Percentiles rank a stretch among this genome's conserved stretches.
Evolutionary conservation across 2,113 vertebrate species (phyloP).

Genomic region (Larimichthys polyactis): DNA sequence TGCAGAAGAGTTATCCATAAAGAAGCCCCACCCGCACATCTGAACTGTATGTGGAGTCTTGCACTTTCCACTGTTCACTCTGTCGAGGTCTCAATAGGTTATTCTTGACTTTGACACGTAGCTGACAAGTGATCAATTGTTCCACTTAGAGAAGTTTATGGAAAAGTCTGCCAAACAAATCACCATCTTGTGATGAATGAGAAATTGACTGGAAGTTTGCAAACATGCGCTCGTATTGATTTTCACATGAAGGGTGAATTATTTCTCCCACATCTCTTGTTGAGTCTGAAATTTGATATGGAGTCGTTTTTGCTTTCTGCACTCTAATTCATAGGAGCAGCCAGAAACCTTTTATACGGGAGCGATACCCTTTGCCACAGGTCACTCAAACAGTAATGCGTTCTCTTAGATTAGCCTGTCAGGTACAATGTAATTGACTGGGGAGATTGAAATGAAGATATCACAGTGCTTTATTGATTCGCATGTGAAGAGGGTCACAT

Average conservation of each 20-base stretch:
- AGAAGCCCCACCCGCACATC: not conserved
- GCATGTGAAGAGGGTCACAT: slow-evolving; percentile 64
- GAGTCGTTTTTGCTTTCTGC: slow-evolving; percentile 33
- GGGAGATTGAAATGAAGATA: slow-evolving; percentile 76
- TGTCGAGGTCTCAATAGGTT: not conserved
- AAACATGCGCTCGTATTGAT: slow-evolving; percentile 57
- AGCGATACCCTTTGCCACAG: slow-evolving; percentile 45
- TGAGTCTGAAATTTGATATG: slow-evolving; percentile 41
- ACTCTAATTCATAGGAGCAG: slow-evolving; percentile 46
- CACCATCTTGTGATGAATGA: slow-evolving; percentile 18
- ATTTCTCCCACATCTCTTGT: slow-evolving; percentile 32
- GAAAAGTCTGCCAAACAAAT: slow-evolving; percentile 42
- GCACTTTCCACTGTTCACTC: not conserved
- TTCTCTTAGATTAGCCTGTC: slow-evolving; percentile 71
- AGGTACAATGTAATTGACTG: slow-evolving; percentile 72
- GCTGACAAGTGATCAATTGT: slow-evolving; percentile 55
- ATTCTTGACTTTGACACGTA: slow-evolving; percentile 29
- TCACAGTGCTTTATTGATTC: slow-evolving; percentile 74
- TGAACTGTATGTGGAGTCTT: not conserved
- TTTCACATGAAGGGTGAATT: slow-evolving; percentile 58
- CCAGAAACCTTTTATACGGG: not conserved
- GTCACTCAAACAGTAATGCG: slow-evolving; percentile 45
- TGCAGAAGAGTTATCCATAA: slow-evolving; percentile 2
- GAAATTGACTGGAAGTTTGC: slow-evolving; percentile 44
- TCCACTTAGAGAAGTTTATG: slow-evolving; percentile 37